A percentile compares a stretch with the other conserved stretches of the same genome.
Conservation (phyloP, 2,797 vertebrate species). For the Pangasius mekongensis region DNA sequence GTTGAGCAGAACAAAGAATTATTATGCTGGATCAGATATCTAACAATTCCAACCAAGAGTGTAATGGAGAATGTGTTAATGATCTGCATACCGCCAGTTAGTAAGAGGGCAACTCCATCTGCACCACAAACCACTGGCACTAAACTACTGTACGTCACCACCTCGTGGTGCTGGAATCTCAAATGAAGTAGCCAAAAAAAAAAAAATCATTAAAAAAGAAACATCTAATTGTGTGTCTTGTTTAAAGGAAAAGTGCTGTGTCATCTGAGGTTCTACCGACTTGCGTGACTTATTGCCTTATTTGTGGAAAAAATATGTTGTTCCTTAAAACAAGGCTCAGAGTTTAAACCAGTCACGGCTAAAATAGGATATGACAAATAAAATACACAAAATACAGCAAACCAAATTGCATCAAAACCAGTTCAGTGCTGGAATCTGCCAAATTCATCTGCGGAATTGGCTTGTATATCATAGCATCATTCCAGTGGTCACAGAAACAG, state of each 20-base stretch:
- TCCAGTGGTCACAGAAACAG: constrained; percentile 17
- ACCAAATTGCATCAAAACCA: constrained; percentile 20
- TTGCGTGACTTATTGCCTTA: constrained; percentile 40
- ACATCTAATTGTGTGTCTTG: constrained; percentile 42
- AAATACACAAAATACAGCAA: constrained; percentile 25
- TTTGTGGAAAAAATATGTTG: constrained; percentile 32
- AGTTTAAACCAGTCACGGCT: constrained; percentile 1
- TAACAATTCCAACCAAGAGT: constrained; percentile 49
- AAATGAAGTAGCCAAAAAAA: constrained; percentile 43
- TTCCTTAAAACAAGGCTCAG: neutral
- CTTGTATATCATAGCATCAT: constrained; percentile 13
- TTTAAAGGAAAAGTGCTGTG: constrained; percentile 45
- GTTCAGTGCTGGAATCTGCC: neutral
- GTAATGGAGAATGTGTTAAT: constrained; percentile 59
- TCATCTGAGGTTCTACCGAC: constrained; percentile 41
- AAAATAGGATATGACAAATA: constrained; percentile 28
- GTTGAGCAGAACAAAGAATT: constrained; percentile 44
- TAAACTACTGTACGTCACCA: constrained; percentile 42
- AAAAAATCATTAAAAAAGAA: constrained; percentile 16
- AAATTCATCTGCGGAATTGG: constrained; percentile 15
- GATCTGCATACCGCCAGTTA: constrained; percentile 51
- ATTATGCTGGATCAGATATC: constrained; percentile 50
- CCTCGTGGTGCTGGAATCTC: constrained; percentile 43
- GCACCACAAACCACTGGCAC: constrained; percentile 56
- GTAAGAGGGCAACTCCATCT: constrained; percentile 49